Evolutionary conservation across 2,113 vertebrate genomes (phyloP).

Genomic region (Cyprichromis sp.): DNA sequence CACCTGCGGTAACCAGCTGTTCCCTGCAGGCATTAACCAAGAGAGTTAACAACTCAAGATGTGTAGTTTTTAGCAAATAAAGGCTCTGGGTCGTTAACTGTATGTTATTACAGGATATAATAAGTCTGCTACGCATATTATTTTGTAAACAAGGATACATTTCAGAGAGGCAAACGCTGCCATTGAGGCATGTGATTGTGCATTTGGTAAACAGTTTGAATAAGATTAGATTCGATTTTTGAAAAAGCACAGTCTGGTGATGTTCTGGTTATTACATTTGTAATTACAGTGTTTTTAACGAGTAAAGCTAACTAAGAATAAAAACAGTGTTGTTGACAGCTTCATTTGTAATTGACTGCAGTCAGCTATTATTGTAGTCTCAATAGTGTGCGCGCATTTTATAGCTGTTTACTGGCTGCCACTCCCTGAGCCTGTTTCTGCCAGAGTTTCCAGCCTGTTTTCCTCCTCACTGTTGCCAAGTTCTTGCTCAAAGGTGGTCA

Average conservation of each 20-base stretch:
- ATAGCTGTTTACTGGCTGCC: background rate
- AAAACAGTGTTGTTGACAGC: background rate
- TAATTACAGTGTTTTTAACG: background rate
- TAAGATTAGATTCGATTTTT: background rate
- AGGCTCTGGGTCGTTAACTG: background rate
- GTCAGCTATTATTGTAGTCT: background rate
- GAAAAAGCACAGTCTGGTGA: background rate
- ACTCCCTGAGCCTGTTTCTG: background rate
- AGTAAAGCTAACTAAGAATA: background rate
- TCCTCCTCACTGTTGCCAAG: background rate
- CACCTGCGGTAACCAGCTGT: slow-evolving; percentile 55
- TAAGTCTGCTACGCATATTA: background rate
- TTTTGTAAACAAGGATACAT: background rate
- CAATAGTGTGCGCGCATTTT: background rate
- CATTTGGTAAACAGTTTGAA: background rate
- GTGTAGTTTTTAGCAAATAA: background rate
- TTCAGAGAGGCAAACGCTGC: background rate
- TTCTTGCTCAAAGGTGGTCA: background rate
- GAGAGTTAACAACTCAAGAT: background rate
- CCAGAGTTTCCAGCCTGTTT: background rate
- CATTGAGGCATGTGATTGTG: background rate
- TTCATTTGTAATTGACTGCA: background rate
- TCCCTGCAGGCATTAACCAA: background rate
- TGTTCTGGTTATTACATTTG: background rate
- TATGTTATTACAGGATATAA: background rate